Percentiles rank a stretch among this genome's conserved stretches.
Evolutionary conservation across 1,140 invertebrate species (phyloP).

Genomic region (Plectrocnemia conspersa): DNA sequence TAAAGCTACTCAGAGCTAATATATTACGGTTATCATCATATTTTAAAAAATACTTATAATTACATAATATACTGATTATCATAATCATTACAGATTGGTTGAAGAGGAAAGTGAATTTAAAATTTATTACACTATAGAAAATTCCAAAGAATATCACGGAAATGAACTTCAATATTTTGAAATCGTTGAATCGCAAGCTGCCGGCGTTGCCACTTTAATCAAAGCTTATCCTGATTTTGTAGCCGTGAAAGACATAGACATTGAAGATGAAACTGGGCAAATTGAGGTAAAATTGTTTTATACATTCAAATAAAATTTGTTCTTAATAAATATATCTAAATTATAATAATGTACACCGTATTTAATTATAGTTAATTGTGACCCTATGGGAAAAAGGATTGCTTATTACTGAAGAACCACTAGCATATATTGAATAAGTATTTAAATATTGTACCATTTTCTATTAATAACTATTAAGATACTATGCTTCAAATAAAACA

Average conservation of each 20-base stretch:
- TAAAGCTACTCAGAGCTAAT: slow-evolving; percentile 67
- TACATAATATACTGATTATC: slow-evolving; percentile 15
- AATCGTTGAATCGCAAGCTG: slow-evolving; percentile 60
- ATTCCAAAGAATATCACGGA: slow-evolving; percentile 78
- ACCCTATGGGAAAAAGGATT: too few species aligned
- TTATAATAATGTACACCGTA: too few species aligned
- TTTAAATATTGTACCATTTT: too few species aligned
- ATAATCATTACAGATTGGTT: slow-evolving; percentile 56
- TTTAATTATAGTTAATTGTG: too few species aligned
- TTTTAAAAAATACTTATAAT: slow-evolving; percentile 2
- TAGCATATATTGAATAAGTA: too few species aligned
- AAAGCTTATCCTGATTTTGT: slow-evolving; percentile 71
- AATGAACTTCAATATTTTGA: slow-evolving; percentile 75
- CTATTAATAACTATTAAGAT: too few species aligned
- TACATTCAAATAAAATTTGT: too few species aligned
- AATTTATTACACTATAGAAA: slow-evolving; percentile 78
- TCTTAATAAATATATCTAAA: too few species aligned
- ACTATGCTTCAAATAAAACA: too few species aligned
- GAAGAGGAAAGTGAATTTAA: slow-evolving; percentile 60
- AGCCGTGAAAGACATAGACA: slow-evolving; percentile 64
- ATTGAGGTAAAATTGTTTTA: slow-evolving; percentile 39
- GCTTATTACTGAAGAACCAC: too few species aligned
- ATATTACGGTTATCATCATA: slow-evolving; percentile 53
- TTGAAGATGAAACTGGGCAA: slow-evolving; percentile 59
- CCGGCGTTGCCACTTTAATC: slow-evolving; percentile 67